phyloP scores from a whole-genome alignment of 2,113 vertebrate genomes.

The Melanocharis versteri region DNA sequence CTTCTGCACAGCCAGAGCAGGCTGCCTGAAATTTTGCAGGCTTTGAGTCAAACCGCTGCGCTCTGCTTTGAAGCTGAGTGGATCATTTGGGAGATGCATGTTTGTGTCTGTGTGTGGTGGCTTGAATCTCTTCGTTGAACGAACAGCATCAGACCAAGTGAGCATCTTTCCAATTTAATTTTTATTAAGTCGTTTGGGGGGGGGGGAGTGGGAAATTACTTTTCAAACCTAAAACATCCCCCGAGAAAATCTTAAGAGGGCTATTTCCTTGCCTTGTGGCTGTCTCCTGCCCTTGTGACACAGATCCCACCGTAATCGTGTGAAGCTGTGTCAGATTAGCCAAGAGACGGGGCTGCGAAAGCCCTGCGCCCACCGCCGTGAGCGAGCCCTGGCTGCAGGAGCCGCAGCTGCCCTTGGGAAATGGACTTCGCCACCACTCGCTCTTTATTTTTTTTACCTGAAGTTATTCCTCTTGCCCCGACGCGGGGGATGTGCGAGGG shows the following conservation, averaged over 20 bases:
- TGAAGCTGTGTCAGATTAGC: neutral
- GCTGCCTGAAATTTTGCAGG: neutral
- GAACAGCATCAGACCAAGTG: neutral
- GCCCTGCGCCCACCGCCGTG: fast-evolving
- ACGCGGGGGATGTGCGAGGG: too few relatives aligned
- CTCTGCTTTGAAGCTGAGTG: neutral
- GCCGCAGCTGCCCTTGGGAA: neutral
- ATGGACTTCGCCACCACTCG: fast-evolving
- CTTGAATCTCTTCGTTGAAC: neutral
- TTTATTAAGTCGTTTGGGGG: neutral
- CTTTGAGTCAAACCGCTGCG: neutral
- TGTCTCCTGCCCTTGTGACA: neutral
- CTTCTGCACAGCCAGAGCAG: neutral
- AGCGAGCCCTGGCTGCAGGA: neutral
- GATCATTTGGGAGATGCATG: neutral
- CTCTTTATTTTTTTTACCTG: neutral
- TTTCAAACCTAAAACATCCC: neutral
- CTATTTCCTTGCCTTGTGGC: neutral
- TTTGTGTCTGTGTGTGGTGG: neutral
- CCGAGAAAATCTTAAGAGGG: neutral
- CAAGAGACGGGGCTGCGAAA: neutral
- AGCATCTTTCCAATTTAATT: neutral
- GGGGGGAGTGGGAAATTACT: neutral
- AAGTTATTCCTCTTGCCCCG: neutral
- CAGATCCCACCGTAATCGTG: neutral